These are phyloP conservation scores for Nematostella vectensis DNA, from an alignment of 92 coral and sea anemone genomes.

Conservation along the genomic window DNA sequence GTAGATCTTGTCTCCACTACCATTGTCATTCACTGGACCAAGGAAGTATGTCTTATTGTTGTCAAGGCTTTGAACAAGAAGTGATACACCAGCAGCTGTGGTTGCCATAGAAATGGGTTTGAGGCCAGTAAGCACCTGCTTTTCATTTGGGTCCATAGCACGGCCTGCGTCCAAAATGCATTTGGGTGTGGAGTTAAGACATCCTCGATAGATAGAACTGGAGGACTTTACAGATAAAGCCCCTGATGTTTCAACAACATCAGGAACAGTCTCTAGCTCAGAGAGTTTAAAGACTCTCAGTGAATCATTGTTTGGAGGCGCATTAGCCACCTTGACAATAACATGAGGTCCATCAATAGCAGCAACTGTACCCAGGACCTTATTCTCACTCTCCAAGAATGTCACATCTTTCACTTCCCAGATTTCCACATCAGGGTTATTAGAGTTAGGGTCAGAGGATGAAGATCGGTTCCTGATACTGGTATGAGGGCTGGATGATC, in stretches of 20 bases:
- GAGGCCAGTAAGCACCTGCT: constrained; percentile 53
- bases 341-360: constrained; percentile 92
- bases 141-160: constrained; percentile 7
- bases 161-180: constrained; percentile 40
- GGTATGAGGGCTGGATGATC: constrained; percentile 56
- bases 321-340: constrained; percentile 57
- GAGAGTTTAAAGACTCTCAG: constrained; percentile 75
- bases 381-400: constrained; percentile 80
- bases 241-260: constrained; percentile 32
- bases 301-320: constrained; percentile 32
- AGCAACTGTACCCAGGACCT: constrained; percentile 71
- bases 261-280: constrained; percentile 60
- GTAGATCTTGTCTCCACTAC: constrained; percentile 54
- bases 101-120: constrained; percentile 74
- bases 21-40: constrained; percentile 68
- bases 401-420: constrained; percentile 83
- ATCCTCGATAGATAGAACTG: constrained; percentile 66
- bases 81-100: constrained; percentile 60
- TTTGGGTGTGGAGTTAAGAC: constrained; percentile 63
- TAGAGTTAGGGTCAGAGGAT: constrained; percentile 9
- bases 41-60: constrained; percentile 49
- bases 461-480: constrained; percentile 32
- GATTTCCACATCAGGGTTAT: constrained; percentile 33
- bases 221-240: constrained; percentile 22
- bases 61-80: constrained; percentile 43